Evolutionary conservation across 30 jellyfish, hydroid and myxozoan genomes (phyloP).

Genomic region (Turritopsis rubra): DNA sequence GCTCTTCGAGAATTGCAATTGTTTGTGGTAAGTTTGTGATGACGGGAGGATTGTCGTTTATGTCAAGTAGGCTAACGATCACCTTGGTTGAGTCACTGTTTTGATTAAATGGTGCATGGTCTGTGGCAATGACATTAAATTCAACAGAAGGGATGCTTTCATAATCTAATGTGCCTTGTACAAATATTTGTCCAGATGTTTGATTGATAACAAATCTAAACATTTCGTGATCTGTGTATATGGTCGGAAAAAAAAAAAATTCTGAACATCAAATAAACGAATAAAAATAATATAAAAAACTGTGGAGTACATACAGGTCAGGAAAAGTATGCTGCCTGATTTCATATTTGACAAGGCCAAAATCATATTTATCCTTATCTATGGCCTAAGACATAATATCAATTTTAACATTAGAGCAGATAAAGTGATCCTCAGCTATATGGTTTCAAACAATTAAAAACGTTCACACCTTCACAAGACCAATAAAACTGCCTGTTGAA

Average conservation of each 20-base stretch:
- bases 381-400: background rate
- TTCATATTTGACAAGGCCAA: background rate
- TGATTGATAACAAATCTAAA: conserved; percentile 1
- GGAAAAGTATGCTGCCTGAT: background rate
- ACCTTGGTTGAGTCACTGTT: conserved; percentile 8
- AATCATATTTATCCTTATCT: background rate
- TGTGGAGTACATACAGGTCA: background rate
- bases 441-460: background rate
- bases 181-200: background rate
- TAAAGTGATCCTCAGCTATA: no score
- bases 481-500: conserved; percentile 2
- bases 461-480: conserved; percentile 5
- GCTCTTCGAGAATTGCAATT: background rate
- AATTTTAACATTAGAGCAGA: background rate
- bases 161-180: background rate
- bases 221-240: background rate
- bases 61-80: background rate
- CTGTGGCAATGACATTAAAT: background rate
- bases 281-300: no score
- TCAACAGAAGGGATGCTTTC: background rate
- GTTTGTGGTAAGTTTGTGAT: conserved; percentile 7
- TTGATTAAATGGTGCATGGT: background rate
- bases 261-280: background rate
- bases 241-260: background rate
- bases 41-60: background rate